Evolutionary conservation across 2,888 invertebrate genomes (phyloP).

Genomic region (Drosophila gaucha): DNA sequence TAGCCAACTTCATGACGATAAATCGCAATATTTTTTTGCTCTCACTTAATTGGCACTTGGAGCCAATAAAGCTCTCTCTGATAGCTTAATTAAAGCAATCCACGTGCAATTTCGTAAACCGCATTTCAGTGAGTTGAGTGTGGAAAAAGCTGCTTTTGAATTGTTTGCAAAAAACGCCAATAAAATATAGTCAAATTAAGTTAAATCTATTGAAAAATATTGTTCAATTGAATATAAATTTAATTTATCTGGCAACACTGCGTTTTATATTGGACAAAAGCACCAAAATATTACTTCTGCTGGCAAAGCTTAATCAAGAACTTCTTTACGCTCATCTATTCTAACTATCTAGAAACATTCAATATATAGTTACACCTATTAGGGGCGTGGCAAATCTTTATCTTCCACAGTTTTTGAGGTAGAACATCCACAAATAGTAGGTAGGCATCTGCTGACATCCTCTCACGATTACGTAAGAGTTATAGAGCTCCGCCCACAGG

Average conservation of each 20-base stretch:
- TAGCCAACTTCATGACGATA: conserved; percentile 5
- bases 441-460: too few species aligned
- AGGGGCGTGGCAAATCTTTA: too few species aligned
- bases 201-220: background rate
- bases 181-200: background rate
- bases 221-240: background rate
- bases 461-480: too few species aligned
- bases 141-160: background rate
- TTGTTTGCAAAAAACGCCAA: background rate
- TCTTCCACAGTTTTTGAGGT: too few species aligned
- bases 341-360: too few species aligned
- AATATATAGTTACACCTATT: too few species aligned
- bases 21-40: background rate
- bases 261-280: background rate
- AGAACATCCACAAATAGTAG: too few species aligned
- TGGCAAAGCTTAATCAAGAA: too few species aligned
- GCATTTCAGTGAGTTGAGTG: too few species aligned
- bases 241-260: background rate
- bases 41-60: conserved; percentile 1
- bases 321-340: too few species aligned
- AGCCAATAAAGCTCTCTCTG: background rate
- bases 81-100: conserved; percentile 12
- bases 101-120: background rate
- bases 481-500: too few species aligned
- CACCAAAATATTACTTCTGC: background rate